Conservation (phyloP, 2,113 vertebrate species). For the Elephas maximus region DNA sequence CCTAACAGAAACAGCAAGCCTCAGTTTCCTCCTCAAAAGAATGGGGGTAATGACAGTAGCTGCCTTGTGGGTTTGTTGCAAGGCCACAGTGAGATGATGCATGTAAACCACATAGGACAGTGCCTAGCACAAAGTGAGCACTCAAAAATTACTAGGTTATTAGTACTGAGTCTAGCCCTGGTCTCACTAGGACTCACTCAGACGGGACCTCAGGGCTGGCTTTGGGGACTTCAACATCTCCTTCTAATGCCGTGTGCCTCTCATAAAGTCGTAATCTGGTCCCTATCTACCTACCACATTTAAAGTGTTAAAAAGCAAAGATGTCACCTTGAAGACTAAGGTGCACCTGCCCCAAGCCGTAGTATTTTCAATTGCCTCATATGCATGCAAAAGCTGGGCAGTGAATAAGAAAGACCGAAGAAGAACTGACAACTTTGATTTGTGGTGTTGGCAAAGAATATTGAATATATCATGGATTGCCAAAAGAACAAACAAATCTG, state of each 20-base stretch:
- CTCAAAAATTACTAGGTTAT: background rate
- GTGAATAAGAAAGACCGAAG: too few relatives aligned
- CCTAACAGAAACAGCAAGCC: background rate
- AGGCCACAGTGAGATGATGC: background rate
- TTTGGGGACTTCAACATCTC: too few relatives aligned
- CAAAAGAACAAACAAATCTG: too few relatives aligned
- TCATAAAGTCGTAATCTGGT: background rate
- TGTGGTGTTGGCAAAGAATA: too few relatives aligned
- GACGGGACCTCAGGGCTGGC: background rate
- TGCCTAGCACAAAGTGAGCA: background rate
- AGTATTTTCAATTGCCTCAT: too few relatives aligned
- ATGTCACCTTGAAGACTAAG: too few relatives aligned
- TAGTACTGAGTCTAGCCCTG: background rate
- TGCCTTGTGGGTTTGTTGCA: background rate
- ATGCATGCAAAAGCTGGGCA: too few relatives aligned
- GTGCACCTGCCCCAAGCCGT: too few relatives aligned
- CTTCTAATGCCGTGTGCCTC: background rate
- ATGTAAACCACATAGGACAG: rapidly evolving
- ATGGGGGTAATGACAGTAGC: background rate
- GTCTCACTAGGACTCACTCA: background rate
- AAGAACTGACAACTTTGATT: too few relatives aligned
- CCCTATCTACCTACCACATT: too few relatives aligned
- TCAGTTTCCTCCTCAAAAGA: background rate
- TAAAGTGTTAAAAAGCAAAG: too few relatives aligned
- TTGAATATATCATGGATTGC: too few relatives aligned